Base-by-base conservation (phyloP, 1,140 invertebrate genomes). In the Planococcus citri region DNA sequence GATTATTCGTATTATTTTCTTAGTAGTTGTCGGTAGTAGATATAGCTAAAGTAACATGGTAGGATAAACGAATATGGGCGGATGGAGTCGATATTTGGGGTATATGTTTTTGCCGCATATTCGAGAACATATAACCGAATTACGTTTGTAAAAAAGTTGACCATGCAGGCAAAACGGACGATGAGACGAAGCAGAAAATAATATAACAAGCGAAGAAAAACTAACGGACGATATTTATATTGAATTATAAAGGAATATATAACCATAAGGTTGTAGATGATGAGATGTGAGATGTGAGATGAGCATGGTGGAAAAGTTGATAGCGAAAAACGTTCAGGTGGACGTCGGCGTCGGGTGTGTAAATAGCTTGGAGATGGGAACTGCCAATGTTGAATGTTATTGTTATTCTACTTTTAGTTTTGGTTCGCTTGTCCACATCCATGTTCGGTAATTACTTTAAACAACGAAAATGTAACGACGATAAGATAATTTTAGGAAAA, bases 401-500 rank as follows among this genome's bases (percentile, higher is more conserved):
- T 51, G 41, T 51, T 51, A 51, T 51, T 51, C 41, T 20, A 51
- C 41, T 51, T 51, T 51, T 51, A 51, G 41, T 51, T 51, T 51
- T 20, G 41, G 41, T 51, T 51, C 41, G 41, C 41, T 51, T 51
- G 41, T 51, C 41, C 41, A 51, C 41, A 51, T 51, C 41, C 41
- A 51, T 51, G 41, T 51, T 51, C 41, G 41, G 41, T 51, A 51
- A 51, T 51, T 51, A 51, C 41, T 51, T 51, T 51, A 51, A 51
- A 51, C 41, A 51, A 51, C 41, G 41, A 51, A 51, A 51, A 51
- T 51, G 41, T 51, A 17, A 51, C 41, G n/a, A 51, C 41, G 41
- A 51, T 51, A 51, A 51, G 41, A 51, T 51, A 51, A 51, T 51
- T 51, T 51, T 51, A 51, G 41, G 41, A 51, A 51, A 51, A 51